A percentile compares a stretch with the other conserved stretches of the same genome.
phyloP scores from a whole-genome alignment of 2,888 invertebrate genomes.

The Callyntrura guangdongensis region DNA sequence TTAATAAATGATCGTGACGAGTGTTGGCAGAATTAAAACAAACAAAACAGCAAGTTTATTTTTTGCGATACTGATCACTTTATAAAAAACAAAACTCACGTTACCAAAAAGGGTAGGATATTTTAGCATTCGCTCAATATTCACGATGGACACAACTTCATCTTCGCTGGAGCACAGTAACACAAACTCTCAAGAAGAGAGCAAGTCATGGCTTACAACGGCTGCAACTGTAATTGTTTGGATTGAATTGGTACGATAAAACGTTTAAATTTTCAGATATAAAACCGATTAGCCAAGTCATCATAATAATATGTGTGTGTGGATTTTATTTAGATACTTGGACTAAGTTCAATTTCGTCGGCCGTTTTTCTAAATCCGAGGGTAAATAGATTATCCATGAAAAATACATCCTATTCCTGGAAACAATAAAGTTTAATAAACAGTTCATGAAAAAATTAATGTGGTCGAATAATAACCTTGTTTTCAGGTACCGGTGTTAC shows the following conservation, averaged over 20 bases:
- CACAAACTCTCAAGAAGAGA: neutral
- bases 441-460: too few relatives aligned
- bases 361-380: constrained; percentile 42
- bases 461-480: neutral
- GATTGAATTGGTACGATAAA: constrained; percentile 49
- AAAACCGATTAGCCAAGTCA: too few relatives aligned
- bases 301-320: neutral
- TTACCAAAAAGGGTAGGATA: too few relatives aligned
- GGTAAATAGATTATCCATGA: neutral
- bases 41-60: too few relatives aligned
- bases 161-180: neutral
- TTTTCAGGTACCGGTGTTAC: constrained; percentile 23
- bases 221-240: constrained; percentile 6
- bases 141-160: neutral
- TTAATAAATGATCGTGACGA: too few relatives aligned
- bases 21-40: too few relatives aligned
- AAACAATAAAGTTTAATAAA: too few relatives aligned
- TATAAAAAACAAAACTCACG: neutral
- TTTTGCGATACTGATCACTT: too few relatives aligned
- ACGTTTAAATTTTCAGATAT: neutral
- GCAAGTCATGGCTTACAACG: constrained; percentile 9
- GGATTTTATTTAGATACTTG: constrained; percentile 38
- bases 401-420: too few relatives aligned
- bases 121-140: too few relatives aligned
- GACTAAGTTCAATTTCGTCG: constrained; percentile 38